A percentile compares a stretch with the other conserved stretches of the same genome.
Conservation (phyloP, 1,140 invertebrate genomes). For the Hyposmocoma kahamanoa region DNA sequence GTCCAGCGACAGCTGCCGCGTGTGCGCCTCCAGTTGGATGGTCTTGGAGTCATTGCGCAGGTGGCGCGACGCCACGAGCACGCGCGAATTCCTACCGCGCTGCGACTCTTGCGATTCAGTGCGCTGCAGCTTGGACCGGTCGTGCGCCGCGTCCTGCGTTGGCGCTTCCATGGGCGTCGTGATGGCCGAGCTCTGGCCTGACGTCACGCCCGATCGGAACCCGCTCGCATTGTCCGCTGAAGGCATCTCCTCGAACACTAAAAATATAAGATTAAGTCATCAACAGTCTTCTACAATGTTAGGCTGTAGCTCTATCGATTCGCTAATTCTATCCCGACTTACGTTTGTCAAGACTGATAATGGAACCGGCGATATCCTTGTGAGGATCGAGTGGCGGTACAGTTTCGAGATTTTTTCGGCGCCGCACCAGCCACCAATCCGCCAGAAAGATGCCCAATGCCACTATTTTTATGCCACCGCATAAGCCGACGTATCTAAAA, state of each 20-base stretch:
- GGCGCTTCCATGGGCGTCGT: slow-evolving; percentile 54
- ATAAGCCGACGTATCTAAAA: slow-evolving; percentile 89
- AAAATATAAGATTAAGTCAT: slow-evolving; percentile 8
- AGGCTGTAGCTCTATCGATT: too few relatives aligned
- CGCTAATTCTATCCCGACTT: too few relatives aligned
- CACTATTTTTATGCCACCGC: slow-evolving; percentile 92
- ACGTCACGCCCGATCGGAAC: slow-evolving; percentile 54
- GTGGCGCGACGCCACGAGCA: slow-evolving; percentile 73
- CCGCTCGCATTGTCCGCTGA: slow-evolving; percentile 67
- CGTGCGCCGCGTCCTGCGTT: slow-evolving; percentile 26
- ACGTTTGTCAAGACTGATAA: slow-evolving; percentile 91
- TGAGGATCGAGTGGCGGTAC: slow-evolving; percentile 82
- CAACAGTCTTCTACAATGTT: too few relatives aligned
- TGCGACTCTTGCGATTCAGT: slow-evolving; percentile 52
- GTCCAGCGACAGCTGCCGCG: slow-evolving; percentile 49
- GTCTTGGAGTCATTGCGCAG: slow-evolving; percentile 76
- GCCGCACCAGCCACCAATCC: slow-evolving; percentile 91
- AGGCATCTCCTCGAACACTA: slow-evolving; percentile 80
- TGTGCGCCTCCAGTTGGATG: slow-evolving; percentile 74
- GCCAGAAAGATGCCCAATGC: slow-evolving; percentile 89
- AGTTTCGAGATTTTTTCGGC: slow-evolving; percentile 84
- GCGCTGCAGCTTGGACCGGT: slow-evolving; percentile 41
- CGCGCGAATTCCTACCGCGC: slow-evolving; percentile 49
- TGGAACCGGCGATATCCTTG: slow-evolving; percentile 86
- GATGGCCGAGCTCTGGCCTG: slow-evolving; percentile 54